Percentiles rank a stretch among this genome's conserved stretches.
phyloP scores from a whole-genome alignment of 92 coral and sea anemone genomes.

The Epizoanthus rinbou region DNA sequence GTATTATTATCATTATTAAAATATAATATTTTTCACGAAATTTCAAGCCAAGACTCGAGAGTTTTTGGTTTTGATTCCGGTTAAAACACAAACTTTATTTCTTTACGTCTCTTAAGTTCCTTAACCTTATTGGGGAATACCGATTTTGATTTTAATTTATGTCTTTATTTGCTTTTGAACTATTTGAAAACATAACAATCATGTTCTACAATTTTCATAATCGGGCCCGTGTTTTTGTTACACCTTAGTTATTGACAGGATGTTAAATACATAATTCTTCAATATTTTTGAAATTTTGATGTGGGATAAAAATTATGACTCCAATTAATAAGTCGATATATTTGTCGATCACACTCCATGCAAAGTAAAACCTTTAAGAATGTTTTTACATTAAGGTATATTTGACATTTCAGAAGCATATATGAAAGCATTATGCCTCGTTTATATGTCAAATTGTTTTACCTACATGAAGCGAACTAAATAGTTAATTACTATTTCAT shows the following conservation, averaged over 20 bases:
- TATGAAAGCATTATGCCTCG: background rate
- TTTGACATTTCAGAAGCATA: background rate
- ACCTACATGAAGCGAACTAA: no score
- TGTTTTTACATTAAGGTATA: background rate
- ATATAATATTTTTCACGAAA: constrained; percentile 2
- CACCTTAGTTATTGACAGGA: no score
- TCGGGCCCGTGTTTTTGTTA: no score
- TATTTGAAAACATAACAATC: no score
- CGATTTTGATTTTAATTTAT: background rate
- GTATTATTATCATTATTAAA: no score
- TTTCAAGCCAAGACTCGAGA: background rate
- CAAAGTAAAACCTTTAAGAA: background rate
- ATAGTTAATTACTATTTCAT: no score
- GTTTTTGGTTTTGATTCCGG: background rate
- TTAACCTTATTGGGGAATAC: background rate
- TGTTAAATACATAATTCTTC: background rate
- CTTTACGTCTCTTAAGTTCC: background rate
- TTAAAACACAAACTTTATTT: background rate
- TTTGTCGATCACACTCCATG: background rate
- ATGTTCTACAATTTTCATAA: no score
- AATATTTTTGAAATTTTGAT: background rate
- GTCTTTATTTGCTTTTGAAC: no score
- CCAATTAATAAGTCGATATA: background rate
- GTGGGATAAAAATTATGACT: background rate
- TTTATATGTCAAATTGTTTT: background rate